Base-by-base conservation (phyloP, 2,113 vertebrate genomes). In the Dromaius novaehollandiae region DNA sequence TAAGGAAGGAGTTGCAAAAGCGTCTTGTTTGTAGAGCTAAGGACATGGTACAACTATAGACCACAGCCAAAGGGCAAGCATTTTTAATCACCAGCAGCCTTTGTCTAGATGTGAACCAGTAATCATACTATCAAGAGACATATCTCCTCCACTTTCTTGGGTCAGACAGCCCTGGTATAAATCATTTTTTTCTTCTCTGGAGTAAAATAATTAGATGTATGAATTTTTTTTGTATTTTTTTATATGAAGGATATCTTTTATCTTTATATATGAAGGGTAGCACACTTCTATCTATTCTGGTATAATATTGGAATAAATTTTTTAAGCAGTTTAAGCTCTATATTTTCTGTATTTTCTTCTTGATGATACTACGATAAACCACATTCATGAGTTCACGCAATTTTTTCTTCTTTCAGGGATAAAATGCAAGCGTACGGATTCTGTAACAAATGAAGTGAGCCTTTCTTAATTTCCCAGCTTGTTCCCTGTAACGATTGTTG, bases 181-280 rank as follows among this genome's bases (percentile, higher is more conserved):
- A 44, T 83, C 6, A 2, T 32, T 11, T 9, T 50, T 63, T 66
- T 73, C 12, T 61, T 82, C 90, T 76, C 42, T 40, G 13, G 30
- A 64, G 22, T 71, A 4, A 63, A 78, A 61, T 5, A 50, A 32
- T 40, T 19, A 13, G 30, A 32, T 79, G 11, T 32, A 4, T n/a
- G 34, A 58, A 15, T 60, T 14, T 25, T 58, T 58, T 58, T 58
- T 32, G 55, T 56, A 10, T 34, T 60, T 60, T 60, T 34, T 34
- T 19, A 32, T 60, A 18, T 60, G 56, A 60, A 60, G 56, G 56
- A 34, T 60, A 19, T 58, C 32, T 36, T 42, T 20, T 11, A 0
- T 10, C 0, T 0, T 0, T 42, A 3, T 32, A 4, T 7, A 4
- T 36, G 68, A 51, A 75, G 78, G 25, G 30, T 20, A 50, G 56